Percentiles rank a stretch among this genome's conserved stretches.
phyloP scores from a whole-genome alignment of 2,113 vertebrate species.

The Nematolebias whitei region DNA sequence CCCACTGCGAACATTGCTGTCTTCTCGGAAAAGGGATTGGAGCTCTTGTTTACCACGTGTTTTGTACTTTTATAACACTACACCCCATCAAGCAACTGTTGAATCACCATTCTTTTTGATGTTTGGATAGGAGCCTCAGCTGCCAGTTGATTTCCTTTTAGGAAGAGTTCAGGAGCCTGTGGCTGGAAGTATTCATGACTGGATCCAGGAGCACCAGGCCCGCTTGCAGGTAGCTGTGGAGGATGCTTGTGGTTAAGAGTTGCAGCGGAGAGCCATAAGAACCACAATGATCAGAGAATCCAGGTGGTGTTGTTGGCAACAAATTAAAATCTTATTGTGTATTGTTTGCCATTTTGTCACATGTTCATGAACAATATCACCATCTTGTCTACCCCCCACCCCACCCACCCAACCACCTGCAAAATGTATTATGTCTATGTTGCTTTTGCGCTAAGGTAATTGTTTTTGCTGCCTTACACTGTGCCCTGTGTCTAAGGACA shows the following conservation, averaged over 20 bases:
- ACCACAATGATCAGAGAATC: slow-evolving; percentile 2
- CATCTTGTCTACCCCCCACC: no score
- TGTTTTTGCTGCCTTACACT: no score
- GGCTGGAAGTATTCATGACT: background rate
- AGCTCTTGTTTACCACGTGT: background rate
- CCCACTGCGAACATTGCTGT: background rate
- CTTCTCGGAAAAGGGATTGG: slow-evolving; percentile 11
- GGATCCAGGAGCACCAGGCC: slow-evolving; percentile 11
- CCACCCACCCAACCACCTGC: no score
- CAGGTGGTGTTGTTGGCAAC: no score
- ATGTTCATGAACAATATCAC: no score
- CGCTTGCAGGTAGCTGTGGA: background rate
- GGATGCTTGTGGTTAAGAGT: background rate
- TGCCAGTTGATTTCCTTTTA: slow-evolving; percentile 27
- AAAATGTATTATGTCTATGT: no score
- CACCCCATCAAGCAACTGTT: slow-evolving; percentile 5
- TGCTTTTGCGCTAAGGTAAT: no score
- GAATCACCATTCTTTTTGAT: background rate
- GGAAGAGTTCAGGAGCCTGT: slow-evolving; percentile 9
- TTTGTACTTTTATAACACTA: slow-evolving; percentile 9
- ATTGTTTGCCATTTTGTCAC: no score
- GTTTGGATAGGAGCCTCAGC: background rate
- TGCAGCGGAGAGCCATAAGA: background rate
- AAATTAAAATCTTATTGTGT: no score
- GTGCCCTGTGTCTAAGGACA: no score